These are phyloP conservation scores for Sphenopsis melanotis DNA, from an alignment of 2,797 vertebrate species.

Conservation along the genomic window DNA sequence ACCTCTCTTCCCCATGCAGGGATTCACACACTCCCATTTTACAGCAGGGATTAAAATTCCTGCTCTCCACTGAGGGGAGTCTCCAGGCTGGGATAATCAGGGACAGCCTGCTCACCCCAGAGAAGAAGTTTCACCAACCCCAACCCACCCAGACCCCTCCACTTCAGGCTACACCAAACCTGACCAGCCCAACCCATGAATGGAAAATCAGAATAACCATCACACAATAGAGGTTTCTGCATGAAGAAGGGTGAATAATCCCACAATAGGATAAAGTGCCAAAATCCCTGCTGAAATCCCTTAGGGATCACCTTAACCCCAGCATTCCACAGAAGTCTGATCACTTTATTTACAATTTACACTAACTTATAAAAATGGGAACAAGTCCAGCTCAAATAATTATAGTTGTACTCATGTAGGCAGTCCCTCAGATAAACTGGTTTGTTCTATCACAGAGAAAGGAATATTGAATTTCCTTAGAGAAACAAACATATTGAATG, in stretches of 20 bases:
- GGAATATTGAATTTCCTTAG: constrained; percentile 33
- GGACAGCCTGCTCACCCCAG: neutral
- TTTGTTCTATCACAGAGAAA: constrained; percentile 3
- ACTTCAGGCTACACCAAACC: neutral
- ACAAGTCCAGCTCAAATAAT: neutral
- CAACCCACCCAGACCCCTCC: neutral
- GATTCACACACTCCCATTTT: neutral
- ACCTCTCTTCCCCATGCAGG: neutral
- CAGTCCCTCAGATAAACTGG: neutral
- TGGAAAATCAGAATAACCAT: neutral
- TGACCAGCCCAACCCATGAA: neutral
- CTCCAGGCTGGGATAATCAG: neutral
- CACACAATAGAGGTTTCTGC: neutral
- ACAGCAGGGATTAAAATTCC: neutral
- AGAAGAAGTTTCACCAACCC: neutral
- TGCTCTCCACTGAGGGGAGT: neutral
- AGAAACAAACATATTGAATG: constrained; percentile 6
- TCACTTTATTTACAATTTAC: constrained; percentile 43
- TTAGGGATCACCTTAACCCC: neutral
- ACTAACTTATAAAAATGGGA: neutral
- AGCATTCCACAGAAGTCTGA: neutral
- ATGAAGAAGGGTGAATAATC: neutral
- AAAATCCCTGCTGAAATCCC: neutral
- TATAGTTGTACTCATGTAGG: neutral
- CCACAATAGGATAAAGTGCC: neutral